phyloP scores from a whole-genome alignment of 92 coral and sea anemone species.

The Pocillopora meandrina region DNA sequence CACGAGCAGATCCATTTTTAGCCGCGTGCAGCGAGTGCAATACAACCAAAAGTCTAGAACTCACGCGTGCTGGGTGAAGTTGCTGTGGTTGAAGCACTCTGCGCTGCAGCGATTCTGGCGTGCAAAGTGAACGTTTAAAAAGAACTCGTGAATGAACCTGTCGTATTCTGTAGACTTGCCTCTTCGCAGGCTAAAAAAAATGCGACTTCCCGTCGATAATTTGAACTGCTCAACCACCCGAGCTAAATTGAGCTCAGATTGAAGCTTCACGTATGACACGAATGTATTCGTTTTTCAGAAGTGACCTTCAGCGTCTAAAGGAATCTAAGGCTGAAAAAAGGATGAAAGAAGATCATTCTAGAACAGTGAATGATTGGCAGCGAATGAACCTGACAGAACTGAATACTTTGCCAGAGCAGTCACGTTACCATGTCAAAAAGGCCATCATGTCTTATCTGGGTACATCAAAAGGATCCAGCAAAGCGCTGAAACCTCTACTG shows the following conservation, averaged over 20 bases:
- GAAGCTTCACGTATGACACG: no score
- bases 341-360: conserved; percentile 65
- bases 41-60: no score
- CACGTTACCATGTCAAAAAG: conserved; percentile 76
- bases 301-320: conserved; percentile 54
- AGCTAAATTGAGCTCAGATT: not conserved
- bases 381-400: conserved; percentile 83
- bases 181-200: no score
- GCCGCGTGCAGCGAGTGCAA: no score
- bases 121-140: no score
- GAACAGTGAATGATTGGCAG: conserved; percentile 86
- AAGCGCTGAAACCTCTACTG: conserved; percentile 69
- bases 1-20: no score
- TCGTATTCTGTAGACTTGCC: no score
- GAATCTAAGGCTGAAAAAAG: conserved; percentile 59
- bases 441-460: conserved; percentile 83
- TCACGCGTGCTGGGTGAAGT: no score
- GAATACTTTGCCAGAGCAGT: conserved; percentile 68
- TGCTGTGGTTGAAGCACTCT: no score
- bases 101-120: no score
- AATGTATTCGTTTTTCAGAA: conserved; percentile 27
- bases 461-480: conserved; percentile 69
- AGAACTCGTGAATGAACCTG: no score
- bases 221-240: not conserved
- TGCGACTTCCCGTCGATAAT: no score